Evolutionary conservation across 2,797 vertebrate species (phyloP).

Genomic region (Tinamus major): DNA sequence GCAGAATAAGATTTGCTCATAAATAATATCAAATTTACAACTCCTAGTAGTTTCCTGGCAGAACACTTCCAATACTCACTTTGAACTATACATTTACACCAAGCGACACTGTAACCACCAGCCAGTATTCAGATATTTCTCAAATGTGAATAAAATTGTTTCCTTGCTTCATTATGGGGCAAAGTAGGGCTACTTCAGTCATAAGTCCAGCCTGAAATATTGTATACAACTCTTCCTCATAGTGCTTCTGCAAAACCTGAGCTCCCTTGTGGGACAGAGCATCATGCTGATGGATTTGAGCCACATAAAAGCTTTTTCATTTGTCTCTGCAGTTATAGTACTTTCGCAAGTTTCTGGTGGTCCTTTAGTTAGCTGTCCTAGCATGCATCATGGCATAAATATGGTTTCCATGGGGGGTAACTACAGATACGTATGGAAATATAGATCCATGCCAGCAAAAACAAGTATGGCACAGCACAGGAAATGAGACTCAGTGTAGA

Average conservation of each 20-base stretch:
- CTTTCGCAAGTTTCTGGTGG: neutral
- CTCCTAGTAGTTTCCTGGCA: neutral
- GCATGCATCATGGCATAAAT: neutral
- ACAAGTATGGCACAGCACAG: neutral
- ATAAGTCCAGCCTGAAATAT: neutral
- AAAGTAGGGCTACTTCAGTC: neutral
- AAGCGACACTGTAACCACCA: neutral
- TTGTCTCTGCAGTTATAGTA: rapidly evolving
- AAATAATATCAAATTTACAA: neutral
- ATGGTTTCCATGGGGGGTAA: neutral
- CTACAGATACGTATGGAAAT: neutral
- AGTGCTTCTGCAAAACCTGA: neutral
- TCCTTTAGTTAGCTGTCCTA: neutral
- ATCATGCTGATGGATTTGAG: neutral
- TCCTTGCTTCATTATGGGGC: neutral
- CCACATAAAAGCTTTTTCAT: neutral
- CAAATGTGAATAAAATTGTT: neutral
- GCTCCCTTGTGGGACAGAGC: neutral
- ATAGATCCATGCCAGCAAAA: neutral
- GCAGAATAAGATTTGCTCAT: neutral
- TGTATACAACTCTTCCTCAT: neutral
- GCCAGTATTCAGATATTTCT: neutral
- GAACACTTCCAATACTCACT: neutral
- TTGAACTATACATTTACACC: neutral
- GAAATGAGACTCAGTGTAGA: neutral